phyloP scores from a whole-genome alignment of 2,113 vertebrate genomes.

The Carassius carassius region DNA sequence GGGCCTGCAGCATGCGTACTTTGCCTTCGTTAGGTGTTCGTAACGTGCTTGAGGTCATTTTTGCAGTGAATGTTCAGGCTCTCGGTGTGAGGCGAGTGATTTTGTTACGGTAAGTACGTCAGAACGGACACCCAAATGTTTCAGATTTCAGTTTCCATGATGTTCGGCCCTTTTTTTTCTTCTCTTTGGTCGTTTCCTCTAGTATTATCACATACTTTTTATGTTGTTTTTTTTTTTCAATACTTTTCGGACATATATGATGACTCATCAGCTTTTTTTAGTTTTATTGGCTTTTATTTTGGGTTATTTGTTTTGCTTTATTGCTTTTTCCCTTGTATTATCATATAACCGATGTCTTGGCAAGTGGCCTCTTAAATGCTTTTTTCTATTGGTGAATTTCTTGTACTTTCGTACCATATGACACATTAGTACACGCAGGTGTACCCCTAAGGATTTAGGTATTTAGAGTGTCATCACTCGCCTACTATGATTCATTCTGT shows the following conservation, averaged over 20 bases:
- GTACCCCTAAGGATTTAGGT: conserved; percentile 55
- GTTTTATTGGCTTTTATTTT: conserved; percentile 75
- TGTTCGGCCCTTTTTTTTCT: not conserved
- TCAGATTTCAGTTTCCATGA: not conserved
- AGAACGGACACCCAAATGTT: not conserved
- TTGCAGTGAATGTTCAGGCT: conserved; percentile 46
- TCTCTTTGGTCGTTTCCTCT: conserved; percentile 22
- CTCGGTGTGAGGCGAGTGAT: not conserved
- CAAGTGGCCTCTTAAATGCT: conserved; percentile 77
- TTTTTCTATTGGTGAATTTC: conserved; percentile 76
- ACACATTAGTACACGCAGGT: conserved; percentile 55
- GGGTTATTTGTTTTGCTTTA: conserved; percentile 75
- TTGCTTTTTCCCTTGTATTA: conserved; percentile 75
- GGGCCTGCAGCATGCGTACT: conserved; percentile 30
- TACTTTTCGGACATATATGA: not conserved
- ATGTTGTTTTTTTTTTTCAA: conserved; percentile 29
- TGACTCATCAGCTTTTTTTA: conserved; percentile 64
- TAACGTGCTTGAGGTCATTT: conserved; percentile 31
- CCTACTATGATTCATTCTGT: conserved; percentile 62
- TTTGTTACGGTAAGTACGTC: not conserved
- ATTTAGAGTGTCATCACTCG: conserved; percentile 66
- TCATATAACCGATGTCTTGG: conserved; percentile 81
- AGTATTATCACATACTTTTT: conserved; percentile 26
- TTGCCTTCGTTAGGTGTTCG: conserved; percentile 44
- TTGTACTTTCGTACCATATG: conserved; percentile 72